These are phyloP conservation scores for Sarcophaga carnaria DNA, from an alignment of 2,888 invertebrate species.

Conservation along the genomic window DNA sequence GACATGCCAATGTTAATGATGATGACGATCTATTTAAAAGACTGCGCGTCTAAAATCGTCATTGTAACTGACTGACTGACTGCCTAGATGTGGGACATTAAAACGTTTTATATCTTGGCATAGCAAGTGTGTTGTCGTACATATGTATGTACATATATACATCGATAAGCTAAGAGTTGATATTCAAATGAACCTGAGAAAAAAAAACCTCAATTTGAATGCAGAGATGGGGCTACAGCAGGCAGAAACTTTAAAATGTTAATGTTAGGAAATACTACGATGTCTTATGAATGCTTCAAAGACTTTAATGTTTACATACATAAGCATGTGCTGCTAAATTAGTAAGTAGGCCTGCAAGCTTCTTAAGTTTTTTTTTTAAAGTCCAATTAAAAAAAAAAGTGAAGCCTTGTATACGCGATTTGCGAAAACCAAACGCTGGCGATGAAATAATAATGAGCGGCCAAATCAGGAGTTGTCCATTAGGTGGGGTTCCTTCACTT, in stretches of 20 bases:
- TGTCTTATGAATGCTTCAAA: not conserved
- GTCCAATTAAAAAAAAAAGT: too few relatives aligned
- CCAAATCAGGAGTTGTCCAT: too few relatives aligned
- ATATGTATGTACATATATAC: not conserved
- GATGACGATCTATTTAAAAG: constrained; percentile 5
- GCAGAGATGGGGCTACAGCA: not conserved
- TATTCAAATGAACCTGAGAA: not conserved
- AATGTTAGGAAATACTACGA: not conserved
- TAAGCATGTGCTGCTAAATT: too few relatives aligned
- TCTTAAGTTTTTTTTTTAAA: too few relatives aligned
- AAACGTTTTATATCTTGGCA: constrained; percentile 8
- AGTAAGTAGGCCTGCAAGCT: too few relatives aligned
- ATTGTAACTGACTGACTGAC: not conserved
- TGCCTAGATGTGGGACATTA: not conserved
- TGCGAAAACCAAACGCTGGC: too few relatives aligned
- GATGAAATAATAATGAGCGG: too few relatives aligned
- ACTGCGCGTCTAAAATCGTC: not conserved
- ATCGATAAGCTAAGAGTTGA: not conserved
- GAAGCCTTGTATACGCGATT: too few relatives aligned
- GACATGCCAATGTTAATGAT: constrained; percentile 54
- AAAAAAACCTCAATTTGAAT: not conserved
- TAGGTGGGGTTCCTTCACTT: too few relatives aligned
- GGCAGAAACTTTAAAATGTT: not conserved
- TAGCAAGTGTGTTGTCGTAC: constrained; percentile 1
- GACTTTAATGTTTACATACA: too few relatives aligned